Conservation (phyloP, 2,888 invertebrate genomes). For the Rhingia rostrata region DNA sequence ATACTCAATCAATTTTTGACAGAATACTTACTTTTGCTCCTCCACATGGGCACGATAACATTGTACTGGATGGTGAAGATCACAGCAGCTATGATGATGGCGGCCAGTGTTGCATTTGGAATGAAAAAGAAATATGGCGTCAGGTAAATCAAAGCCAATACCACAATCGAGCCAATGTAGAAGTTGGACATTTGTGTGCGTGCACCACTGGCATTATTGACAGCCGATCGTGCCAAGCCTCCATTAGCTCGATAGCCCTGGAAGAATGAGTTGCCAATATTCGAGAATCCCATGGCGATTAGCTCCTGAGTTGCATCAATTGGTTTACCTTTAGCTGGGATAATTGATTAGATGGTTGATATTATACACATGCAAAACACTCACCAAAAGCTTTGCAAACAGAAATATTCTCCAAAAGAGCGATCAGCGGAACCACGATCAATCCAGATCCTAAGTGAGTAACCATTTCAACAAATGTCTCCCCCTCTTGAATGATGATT, state of each 20-base stretch:
- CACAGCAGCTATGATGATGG: conserved; percentile 95
- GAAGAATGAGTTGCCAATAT: conserved; percentile 92
- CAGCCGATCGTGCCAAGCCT: conserved; percentile 92
- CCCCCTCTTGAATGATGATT: conserved; percentile 75
- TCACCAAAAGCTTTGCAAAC: conserved; percentile 82
- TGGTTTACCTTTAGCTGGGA: conserved; percentile 87
- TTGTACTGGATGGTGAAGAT: conserved; percentile 94
- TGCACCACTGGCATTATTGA: conserved; percentile 94
- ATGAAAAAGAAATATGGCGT: conserved; percentile 94
- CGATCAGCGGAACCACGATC: conserved; percentile 92
- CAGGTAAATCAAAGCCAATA: conserved; percentile 91
- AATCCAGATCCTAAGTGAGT: conserved; percentile 92
- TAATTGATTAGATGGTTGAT: background rate
- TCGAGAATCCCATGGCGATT: conserved; percentile 90
- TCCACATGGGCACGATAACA: conserved; percentile 93
- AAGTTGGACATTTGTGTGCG: conserved; percentile 92
- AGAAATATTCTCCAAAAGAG: conserved; percentile 94
- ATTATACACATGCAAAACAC: background rate
- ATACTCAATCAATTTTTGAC: background rate
- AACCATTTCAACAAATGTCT: conserved; percentile 88
- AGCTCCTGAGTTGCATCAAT: conserved; percentile 96
- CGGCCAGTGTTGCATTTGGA: conserved; percentile 92
- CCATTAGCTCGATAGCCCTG: conserved; percentile 92
- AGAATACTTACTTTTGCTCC: conserved; percentile 89
- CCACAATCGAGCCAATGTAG: conserved; percentile 91